Base-by-base conservation (phyloP, 1,140 invertebrate genomes). In the Drosophila oshimai region DNA sequence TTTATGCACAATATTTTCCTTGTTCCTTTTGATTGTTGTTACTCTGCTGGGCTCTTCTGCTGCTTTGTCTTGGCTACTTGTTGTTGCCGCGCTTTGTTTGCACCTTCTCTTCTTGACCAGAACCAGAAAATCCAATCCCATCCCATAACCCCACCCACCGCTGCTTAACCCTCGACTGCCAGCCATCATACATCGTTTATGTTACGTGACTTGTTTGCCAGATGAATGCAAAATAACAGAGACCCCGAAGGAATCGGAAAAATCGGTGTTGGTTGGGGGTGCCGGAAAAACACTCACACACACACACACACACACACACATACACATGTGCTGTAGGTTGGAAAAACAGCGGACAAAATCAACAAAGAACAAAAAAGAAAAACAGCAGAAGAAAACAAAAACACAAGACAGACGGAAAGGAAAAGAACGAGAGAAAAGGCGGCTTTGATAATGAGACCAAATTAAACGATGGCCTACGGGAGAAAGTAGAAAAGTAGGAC, bases 391-490 rank as follows among this genome's bases (percentile, higher is more conserved):
- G 41, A 45, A 47, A 47, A 31, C 28, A 62, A 62, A 55, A 55
- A 15, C 50, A 62, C 6, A 36, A 49, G 18, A 41, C 34, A 61
- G 50, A 20, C 28, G 28, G 33, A 51, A 51, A 24, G 18, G 26
- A 37, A 51, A 17, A 29, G 18, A 31, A 31, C 12, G 26, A 15
- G 31, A 20, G 37, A 39, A 36, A 13, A 28, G 54, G 54, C 39
- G 50, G 36, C 51, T 62, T 67, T 61, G 53, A 73, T 83, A 83
- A 81, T 83, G 78, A 83, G 57, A 53, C 50, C 50, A 74, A 84
- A 84, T 84, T 84, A 83, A 58, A 34, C 15, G 37, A 49, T 41
- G 62, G 24, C 68, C 51, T 33, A 37, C 22, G 50, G 44, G 29
- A 50, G 37, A 67, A 62, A 53, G 51, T 45, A 29, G 49, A 36